Evolutionary conservation across 2,888 invertebrate species (phyloP), one percentile per base, ranked within the genome.

Genomic region (Brachylomia viminalis): DNA sequence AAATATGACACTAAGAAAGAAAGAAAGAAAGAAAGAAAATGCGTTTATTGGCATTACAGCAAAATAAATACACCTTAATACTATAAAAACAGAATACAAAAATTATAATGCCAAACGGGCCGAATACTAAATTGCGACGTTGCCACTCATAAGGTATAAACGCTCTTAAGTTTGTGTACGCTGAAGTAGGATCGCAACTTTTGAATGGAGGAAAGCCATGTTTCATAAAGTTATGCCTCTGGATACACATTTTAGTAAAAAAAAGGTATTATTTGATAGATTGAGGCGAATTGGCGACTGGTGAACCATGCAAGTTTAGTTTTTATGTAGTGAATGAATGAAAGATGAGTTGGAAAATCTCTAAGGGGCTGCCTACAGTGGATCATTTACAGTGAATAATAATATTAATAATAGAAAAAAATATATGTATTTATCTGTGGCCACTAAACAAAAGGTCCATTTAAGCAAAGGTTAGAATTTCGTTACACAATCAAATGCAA

Each of bases 401-500:
- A 17, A 27, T n/a, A 27, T 42, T 52, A 30, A 20, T 42, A 17
- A 27, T n/a, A 59, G 20, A 27, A 45, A 15, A 52, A 45, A 27
- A 45, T 20, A 0, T n/a, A n/a, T n/a, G 17, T 7, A 47, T 45
- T 66, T 42, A 61, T 23, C 66, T 65, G 13, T 59, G 72, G n/a
- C 65, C 33, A 52, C 15, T 58, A 73, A 70, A 70, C 15, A 58
- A 67, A 75, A 62, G 23, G 27, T 62, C 49, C 27, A 62, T 45
- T 77, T 58, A 56, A 54, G 45, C 72, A 72, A 72, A 83, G 84
- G 81, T 74, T 72, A 56, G 5, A 59, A 47, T 47, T 30, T 38
- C 42, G 65, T 79, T 66, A 42, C 77, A 65, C 64, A 78, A 77
- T 81, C 73, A 42, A 79, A 68, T 75, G 59, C 73, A 61, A 23